A percentile compares a stretch with the other conserved stretches of the same genome.
These are phyloP conservation scores for Sweltsa coloradensis DNA, from an alignment of 1,140 invertebrate species.

Conservation along the genomic window DNA sequence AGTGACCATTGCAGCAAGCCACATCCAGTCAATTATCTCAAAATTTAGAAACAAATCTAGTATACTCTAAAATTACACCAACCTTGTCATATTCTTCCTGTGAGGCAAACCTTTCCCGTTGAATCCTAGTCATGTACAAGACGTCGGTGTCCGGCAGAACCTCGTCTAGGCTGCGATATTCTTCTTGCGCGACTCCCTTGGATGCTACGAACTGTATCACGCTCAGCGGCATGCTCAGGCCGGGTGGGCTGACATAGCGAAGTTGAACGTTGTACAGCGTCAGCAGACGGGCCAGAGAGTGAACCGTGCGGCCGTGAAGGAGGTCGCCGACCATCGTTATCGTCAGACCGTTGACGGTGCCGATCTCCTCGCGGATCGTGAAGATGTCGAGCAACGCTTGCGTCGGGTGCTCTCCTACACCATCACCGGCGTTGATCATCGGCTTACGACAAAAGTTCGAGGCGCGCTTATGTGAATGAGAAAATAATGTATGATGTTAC, in stretches of 20 bases:
- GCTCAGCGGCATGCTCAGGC: slow-evolving; percentile 81
- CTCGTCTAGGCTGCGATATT: slow-evolving; percentile 57
- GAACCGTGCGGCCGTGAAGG: slow-evolving; percentile 95
- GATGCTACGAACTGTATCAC: slow-evolving; percentile 65
- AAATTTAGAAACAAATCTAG: slow-evolving; percentile 7
- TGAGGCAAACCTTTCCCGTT: slow-evolving; percentile 80
- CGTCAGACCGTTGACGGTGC: slow-evolving; percentile 91
- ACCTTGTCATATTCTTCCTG: slow-evolving; percentile 81
- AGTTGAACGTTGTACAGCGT: slow-evolving; percentile 83
- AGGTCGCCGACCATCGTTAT: slow-evolving; percentile 92
- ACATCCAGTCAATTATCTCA: too few species aligned
- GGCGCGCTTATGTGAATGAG: too few species aligned
- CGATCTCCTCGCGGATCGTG: slow-evolving; percentile 97
- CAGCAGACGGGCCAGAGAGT: slow-evolving; percentile 83
- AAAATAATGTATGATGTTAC: slow-evolving; percentile 15
- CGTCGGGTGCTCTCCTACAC: slow-evolving; percentile 95
- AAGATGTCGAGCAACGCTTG: slow-evolving; percentile 96
- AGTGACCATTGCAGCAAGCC: neutral
- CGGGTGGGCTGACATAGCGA: slow-evolving; percentile 77
- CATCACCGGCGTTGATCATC: slow-evolving; percentile 95
- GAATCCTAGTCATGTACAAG: slow-evolving; percentile 95
- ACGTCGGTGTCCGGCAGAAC: slow-evolving; percentile 90
- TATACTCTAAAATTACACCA: slow-evolving; percentile 21
- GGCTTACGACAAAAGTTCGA: slow-evolving; percentile 73
- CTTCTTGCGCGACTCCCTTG: slow-evolving; percentile 68